Base-by-base conservation (phyloP, 2,888 invertebrate species). In the Sabatieria punctata region DNA sequence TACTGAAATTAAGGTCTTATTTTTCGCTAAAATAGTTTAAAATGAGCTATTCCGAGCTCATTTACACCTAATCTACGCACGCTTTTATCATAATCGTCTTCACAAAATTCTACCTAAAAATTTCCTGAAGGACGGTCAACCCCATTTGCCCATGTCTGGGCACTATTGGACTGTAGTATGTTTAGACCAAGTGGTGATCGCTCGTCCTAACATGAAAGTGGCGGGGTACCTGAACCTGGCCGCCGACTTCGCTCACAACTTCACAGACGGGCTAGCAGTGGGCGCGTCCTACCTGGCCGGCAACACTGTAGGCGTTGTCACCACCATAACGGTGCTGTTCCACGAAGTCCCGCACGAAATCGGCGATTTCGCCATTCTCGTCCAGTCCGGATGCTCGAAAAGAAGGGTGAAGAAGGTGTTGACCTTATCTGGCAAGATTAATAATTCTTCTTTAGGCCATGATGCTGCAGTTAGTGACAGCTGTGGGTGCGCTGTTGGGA, bases 281-380 rank as follows among this genome's bases (percentile, higher is more conserved):
- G 97, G 97, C 43, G 95, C 95, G 1, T 93, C 93, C 1, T 63
- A 61, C 52, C 55, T 60, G 60, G 89, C 86, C 49, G 91, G 93
- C 13, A 78, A 80, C 58, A 82, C 75, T 56, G 75, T 85, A 26
- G 49, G 54, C 25, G 74, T 82, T 46, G 75, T 93, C 15, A 97
- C 97, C 18, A 95, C 95, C 24, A 71, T 91, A 33, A 93, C 93
- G 1, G 93, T 99, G 61, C 74, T 99, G 45, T 71, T 99, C 40
- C 97, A 99, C 68, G 97, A 99, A 74, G 84, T 97, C 52, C 97
- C 97, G 30, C 97, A 99, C 73, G 97, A 97, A 72, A 93, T 97
- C 64, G 97, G 97, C 35, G 97, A 97, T 68, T 99, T 91, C 74
- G 97, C 97, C 15, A 95, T 99, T 66, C 76, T 97, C 46, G 79